Evolutionary conservation across 2,797 vertebrate species (phyloP).

Genomic region (Gymnodraco acuticeps): DNA sequence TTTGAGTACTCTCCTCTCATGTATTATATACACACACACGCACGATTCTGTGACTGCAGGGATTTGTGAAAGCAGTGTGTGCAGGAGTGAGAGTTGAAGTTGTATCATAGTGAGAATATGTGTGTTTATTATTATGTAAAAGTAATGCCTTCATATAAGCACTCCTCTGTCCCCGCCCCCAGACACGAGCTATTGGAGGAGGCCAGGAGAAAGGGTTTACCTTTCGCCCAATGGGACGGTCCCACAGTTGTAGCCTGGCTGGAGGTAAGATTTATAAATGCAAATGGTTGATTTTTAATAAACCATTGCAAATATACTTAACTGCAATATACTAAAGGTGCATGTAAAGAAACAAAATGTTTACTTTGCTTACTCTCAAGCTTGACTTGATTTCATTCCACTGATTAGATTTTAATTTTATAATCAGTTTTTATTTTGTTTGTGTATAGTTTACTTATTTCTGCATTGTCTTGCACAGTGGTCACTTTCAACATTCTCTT

Average conservation of each 20-base stretch:
- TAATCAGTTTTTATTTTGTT: background rate
- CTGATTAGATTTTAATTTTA: background rate
- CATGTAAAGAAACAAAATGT: background rate
- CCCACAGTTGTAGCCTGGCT: slow-evolving; percentile 97
- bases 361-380: background rate
- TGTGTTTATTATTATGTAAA: slow-evolving; percentile 20
- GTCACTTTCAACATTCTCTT: too few species aligned
- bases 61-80: slow-evolving; percentile 26
- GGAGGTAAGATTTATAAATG: slow-evolving; percentile 83
- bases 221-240: slow-evolving; percentile 98
- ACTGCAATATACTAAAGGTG: background rate
- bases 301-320: background rate
- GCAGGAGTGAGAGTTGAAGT: slow-evolving; percentile 8
- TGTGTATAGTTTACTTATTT: background rate
- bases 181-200: slow-evolving; percentile 98
- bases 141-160: slow-evolving; percentile 14
- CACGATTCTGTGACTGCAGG: slow-evolving; percentile 5
- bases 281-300: background rate
- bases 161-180: slow-evolving; percentile 71
- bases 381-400: background rate
- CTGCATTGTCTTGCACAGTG: too few species aligned
- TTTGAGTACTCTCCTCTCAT: slow-evolving; percentile 36
- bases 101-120: slow-evolving; percentile 24
- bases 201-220: slow-evolving; percentile 95
- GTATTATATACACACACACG: slow-evolving; percentile 10